Evolutionary conservation across 2,113 vertebrate species (phyloP), one percentile per base, ranked within the genome.

Genomic region (Triplophysa rosa): DNA sequence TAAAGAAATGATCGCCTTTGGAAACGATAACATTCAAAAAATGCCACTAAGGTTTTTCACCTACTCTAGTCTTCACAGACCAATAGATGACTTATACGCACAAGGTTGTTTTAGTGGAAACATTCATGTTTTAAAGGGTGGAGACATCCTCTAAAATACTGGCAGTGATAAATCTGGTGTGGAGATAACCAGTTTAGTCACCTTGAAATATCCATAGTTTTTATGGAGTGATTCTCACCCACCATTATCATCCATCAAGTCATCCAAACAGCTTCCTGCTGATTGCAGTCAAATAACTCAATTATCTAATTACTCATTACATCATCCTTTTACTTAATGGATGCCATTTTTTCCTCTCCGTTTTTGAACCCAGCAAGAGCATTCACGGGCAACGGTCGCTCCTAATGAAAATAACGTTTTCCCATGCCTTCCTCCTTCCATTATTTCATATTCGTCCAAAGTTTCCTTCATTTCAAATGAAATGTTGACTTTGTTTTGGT

Each of bases 401-500:
- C 83, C 79, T 81, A 82, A 77, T 81, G 70, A 87, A 72, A 87
- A 86, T 82, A 84, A 58, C n/a, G 52, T 67, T 68, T 78, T 67
- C 58, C 77, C 52, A 76, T 64, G 10, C 77, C 37, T 74, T 21
- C 42, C 77, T 84, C 62, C 68, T 69, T 67, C 67, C 74, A 26
- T 74, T 67, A 76, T 83, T 68, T 74, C 68, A 24, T 61, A 86
- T 84, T 84, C 54, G 64, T 70, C 65, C 61, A 79, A 76, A 81
- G 82, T 73, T 86, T 87, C 84, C 85, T 80, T 88, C 74, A 61
- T 84, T 81, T 85, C 70, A 80, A 82, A 79, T 87, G 78, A 87
- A 90, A 88, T 87, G 85, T 87, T 87, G 84, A 88, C 83, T 88
- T 85, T 90, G 88, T 86, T 89, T 88, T 85, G 80, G 86, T 86